Conservation (phyloP, 2,113 vertebrate genomes). For the Verasper variegatus region DNA sequence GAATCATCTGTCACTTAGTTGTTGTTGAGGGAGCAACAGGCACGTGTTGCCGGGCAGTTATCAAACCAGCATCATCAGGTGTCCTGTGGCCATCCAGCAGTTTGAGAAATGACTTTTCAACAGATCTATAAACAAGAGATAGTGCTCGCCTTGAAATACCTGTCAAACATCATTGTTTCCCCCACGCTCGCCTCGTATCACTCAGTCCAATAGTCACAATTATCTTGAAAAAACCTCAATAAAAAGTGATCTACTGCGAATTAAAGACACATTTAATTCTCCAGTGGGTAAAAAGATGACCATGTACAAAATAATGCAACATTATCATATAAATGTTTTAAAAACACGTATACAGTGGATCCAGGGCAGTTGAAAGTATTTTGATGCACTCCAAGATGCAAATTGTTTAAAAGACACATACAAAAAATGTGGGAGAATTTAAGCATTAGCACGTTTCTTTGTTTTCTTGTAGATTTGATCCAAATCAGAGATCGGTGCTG, state of each 20-base stretch:
- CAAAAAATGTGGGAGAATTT: neutral
- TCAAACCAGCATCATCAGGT: slow-evolving; percentile 30
- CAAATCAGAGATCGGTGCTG: neutral
- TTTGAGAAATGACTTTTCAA: slow-evolving; percentile 42
- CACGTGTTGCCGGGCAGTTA: slow-evolving; percentile 52
- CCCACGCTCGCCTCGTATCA: neutral
- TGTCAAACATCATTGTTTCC: neutral
- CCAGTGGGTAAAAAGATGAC: neutral
- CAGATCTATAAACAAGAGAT: slow-evolving; percentile 6
- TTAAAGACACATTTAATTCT: no score
- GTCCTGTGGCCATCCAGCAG: slow-evolving; percentile 10
- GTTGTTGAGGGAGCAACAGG: slow-evolving; percentile 2
- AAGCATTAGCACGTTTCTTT: neutral
- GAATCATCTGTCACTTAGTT: slow-evolving; percentile 12
- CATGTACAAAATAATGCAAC: slow-evolving; percentile 19
- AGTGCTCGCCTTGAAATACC: neutral
- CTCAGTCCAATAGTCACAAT: neutral
- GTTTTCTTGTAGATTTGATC: slow-evolving; percentile 2
- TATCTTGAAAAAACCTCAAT: no score
- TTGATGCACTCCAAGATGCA: neutral
- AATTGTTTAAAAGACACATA: neutral
- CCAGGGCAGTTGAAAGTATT: neutral
- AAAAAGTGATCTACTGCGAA: no score
- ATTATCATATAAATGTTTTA: neutral
- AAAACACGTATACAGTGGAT: neutral